A percentile compares a stretch with the other conserved stretches of the same genome.
Conservation (phyloP, 2,797 vertebrate species). For the Falco naumanni region DNA sequence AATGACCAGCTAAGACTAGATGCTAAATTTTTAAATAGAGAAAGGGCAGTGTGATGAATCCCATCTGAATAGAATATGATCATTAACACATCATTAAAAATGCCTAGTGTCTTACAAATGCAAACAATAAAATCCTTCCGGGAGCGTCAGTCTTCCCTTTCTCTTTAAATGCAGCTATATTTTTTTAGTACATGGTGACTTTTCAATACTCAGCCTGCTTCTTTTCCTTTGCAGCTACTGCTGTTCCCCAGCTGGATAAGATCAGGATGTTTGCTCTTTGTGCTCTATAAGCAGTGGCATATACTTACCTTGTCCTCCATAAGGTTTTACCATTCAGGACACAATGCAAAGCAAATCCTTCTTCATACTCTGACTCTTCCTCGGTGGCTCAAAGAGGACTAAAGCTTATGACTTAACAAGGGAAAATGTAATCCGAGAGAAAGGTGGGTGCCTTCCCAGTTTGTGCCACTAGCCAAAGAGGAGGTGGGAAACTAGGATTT, state of each 20-base stretch:
- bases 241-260: background rate
- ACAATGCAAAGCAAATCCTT: background rate
- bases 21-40: conserved; percentile 17
- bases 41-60: conserved; percentile 43
- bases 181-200: background rate
- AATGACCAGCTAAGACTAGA: background rate
- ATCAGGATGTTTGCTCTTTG: background rate
- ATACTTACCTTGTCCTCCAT: background rate
- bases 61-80: conserved; percentile 25
- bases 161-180: conserved; percentile 33
- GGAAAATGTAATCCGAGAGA: background rate
- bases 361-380: background rate
- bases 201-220: background rate
- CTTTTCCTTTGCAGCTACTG: background rate
- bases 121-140: conserved; percentile 33
- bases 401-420: background rate
- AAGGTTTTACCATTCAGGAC: background rate
- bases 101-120: conserved; percentile 4
- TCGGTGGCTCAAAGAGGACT: background rate
- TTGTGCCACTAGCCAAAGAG: background rate
- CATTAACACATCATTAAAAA: conserved; percentile 65
- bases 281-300: background rate
- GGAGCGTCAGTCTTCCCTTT: conserved; percentile 3
- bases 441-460: background rate
- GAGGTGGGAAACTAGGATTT: background rate